Percentiles rank a stretch among this genome's conserved stretches.
These are phyloP conservation scores for Tor tambroides DNA, from an alignment of 2,113 vertebrate species.

Conservation along the genomic window DNA sequence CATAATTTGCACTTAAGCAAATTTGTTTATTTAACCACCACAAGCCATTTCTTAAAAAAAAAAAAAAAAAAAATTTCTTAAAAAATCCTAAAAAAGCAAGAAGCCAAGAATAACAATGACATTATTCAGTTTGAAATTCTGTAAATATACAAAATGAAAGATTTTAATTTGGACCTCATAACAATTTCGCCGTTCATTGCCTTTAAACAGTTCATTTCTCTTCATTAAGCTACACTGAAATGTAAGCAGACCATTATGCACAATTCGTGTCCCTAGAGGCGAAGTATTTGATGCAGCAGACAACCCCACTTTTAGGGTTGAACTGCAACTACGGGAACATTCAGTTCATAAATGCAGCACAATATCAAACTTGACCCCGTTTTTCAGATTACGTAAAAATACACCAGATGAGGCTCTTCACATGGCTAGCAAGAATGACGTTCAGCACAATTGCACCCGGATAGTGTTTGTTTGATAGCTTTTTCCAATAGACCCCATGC, in stretches of 20 bases:
- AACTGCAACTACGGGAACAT: slow-evolving; percentile 49
- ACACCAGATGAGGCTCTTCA: slow-evolving; percentile 7
- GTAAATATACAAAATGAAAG: not conserved
- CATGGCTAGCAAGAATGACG: not conserved
- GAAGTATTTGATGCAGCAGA: slow-evolving; percentile 44
- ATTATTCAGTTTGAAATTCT: not conserved
- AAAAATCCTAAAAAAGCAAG: not conserved
- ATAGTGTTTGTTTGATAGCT: not conserved
- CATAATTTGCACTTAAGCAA: not conserved
- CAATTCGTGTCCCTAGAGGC: slow-evolving; percentile 54
- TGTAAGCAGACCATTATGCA: slow-evolving; percentile 59
- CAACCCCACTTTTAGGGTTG: slow-evolving; percentile 49
- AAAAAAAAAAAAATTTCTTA: no score
- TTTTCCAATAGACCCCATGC: slow-evolving; percentile 25
- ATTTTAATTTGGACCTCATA: slow-evolving; percentile 18
- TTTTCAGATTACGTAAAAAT: slow-evolving; percentile 36
- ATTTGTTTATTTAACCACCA: not conserved
- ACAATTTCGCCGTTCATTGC: slow-evolving; percentile 42
- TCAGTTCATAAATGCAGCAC: slow-evolving; percentile 35
- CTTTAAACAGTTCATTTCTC: slow-evolving; percentile 52
- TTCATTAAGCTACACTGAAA: slow-evolving; percentile 54
- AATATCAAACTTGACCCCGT: slow-evolving; percentile 34
- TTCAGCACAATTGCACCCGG: slow-evolving; percentile 6
- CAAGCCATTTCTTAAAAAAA: not conserved
- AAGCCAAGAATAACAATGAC: not conserved